phyloP scores from a whole-genome alignment of 2,113 vertebrate species.

The Electrona antarctica region DNA sequence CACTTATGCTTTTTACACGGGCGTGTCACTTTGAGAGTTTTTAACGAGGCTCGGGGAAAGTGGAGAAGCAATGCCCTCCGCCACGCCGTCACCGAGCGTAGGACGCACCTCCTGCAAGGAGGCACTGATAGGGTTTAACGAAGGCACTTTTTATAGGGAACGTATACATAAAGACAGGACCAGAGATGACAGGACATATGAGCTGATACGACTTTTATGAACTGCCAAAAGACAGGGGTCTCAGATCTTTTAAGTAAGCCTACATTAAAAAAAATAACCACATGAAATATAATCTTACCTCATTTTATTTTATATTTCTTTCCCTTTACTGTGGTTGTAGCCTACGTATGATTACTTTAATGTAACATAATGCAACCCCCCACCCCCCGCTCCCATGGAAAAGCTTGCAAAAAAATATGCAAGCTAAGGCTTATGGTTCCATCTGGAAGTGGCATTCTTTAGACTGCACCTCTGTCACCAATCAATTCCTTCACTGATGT shows the following conservation, averaged over 20 bases:
- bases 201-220: slow-evolving; percentile 49
- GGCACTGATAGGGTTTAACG: not conserved
- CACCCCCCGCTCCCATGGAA: not conserved
- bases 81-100: slow-evolving; percentile 12
- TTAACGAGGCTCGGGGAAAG: slow-evolving; percentile 66
- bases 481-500: slow-evolving; percentile 14
- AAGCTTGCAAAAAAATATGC: slow-evolving; percentile 3
- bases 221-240: slow-evolving; percentile 32
- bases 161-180: slow-evolving; percentile 30
- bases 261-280: slow-evolving; percentile 13
- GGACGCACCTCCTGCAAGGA: slow-evolving; percentile 7
- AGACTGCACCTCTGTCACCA: slow-evolving; percentile 7
- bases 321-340: slow-evolving; percentile 26
- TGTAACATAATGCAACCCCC: not conserved
- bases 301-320: slow-evolving; percentile 23
- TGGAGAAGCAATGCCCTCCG: slow-evolving; percentile 41
- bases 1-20: slow-evolving; percentile 64
- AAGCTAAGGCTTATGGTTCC: slow-evolving; percentile 10
- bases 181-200: slow-evolving; percentile 19
- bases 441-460: slow-evolving; percentile 17
- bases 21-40: slow-evolving; percentile 76
- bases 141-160: slow-evolving; percentile 46
- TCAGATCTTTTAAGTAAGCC: slow-evolving; percentile 38
- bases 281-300: slow-evolving; percentile 43
- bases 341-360: not conserved